Conservation (phyloP, 2,888 invertebrate species). For the Lepidonotus clava region DNA sequence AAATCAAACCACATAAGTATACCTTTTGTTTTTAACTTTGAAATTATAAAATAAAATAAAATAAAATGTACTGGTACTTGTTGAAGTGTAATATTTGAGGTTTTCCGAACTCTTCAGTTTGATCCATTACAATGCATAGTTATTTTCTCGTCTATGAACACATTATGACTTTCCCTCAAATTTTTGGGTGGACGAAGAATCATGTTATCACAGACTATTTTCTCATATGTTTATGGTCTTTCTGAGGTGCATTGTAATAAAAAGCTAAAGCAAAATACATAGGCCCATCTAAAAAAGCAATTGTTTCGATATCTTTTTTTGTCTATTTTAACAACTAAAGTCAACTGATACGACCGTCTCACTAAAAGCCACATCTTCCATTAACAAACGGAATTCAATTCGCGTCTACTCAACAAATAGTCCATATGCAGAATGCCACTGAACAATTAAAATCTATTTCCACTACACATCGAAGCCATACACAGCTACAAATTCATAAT, state of each 20-base stretch:
- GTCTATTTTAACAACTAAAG: no score
- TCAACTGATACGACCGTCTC: no score
- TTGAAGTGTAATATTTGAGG: background rate
- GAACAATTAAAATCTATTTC: background rate
- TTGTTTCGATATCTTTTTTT: background rate
- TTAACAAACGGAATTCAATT: background rate
- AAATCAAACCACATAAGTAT: no score
- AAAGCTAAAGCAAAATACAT: constrained; percentile 2
- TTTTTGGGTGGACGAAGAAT: background rate
- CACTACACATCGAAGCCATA: background rate
- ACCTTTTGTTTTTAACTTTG: no score
- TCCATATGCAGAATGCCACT: background rate
- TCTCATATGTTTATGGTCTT: background rate
- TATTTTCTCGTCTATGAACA: background rate
- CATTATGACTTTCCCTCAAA: background rate
- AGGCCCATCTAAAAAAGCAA: background rate
- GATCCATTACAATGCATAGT: constrained; percentile 24
- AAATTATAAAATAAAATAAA: background rate
- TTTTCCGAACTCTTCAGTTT: no score
- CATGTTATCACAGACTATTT: background rate
- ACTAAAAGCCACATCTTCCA: no score
- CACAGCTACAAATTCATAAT: background rate
- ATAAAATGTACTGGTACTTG: background rate
- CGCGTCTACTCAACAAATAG: background rate
- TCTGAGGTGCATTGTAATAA: background rate